Percentiles rank a stretch among this genome's conserved stretches.
phyloP scores from a whole-genome alignment of 2,797 vertebrate genomes.

The Hozukius guyotensis region DNA sequence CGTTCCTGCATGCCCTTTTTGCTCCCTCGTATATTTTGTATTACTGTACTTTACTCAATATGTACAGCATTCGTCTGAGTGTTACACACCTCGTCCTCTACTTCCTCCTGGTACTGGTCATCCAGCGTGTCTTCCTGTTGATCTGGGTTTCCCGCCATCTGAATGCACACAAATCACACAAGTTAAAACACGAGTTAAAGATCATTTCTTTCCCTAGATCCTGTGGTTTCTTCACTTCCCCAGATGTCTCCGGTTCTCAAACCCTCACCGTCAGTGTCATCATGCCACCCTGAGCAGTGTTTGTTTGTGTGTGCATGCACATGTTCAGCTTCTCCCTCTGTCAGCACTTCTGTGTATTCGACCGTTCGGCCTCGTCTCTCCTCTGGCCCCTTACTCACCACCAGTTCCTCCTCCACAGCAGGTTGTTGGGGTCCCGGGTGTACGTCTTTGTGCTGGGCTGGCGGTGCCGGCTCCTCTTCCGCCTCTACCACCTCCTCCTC shows the following conservation, averaged over 20 bases:
- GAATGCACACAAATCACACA: conserved; percentile 24
- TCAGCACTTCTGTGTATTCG: background rate
- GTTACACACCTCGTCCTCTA: conserved; percentile 91
- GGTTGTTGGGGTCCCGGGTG: conserved; percentile 75
- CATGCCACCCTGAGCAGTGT: background rate
- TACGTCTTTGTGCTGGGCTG: conserved; percentile 79
- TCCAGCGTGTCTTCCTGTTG: conserved; percentile 96
- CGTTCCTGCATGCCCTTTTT: background rate
- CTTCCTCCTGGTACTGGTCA: conserved; percentile 96
- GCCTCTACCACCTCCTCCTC: conserved; percentile 85
- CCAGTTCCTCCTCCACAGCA: conserved; percentile 89
- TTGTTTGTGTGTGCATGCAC: too few relatives aligned
- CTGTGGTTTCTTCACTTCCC: background rate
- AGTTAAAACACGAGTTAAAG: background rate
- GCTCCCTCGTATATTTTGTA: background rate
- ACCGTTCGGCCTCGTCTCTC: background rate
- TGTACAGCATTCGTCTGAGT: background rate
- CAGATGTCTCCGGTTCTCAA: background rate
- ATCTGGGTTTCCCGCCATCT: conserved; percentile 98
- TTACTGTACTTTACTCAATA: background rate
- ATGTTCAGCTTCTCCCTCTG: too few relatives aligned
- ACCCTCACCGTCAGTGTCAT: background rate
- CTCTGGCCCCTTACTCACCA: conserved; percentile 80
- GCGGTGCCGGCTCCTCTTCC: conserved; percentile 84
- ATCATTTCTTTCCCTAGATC: fast-evolving